Conservation (phyloP, 2,797 vertebrate species). For the Cossypha polioptera region DNA sequence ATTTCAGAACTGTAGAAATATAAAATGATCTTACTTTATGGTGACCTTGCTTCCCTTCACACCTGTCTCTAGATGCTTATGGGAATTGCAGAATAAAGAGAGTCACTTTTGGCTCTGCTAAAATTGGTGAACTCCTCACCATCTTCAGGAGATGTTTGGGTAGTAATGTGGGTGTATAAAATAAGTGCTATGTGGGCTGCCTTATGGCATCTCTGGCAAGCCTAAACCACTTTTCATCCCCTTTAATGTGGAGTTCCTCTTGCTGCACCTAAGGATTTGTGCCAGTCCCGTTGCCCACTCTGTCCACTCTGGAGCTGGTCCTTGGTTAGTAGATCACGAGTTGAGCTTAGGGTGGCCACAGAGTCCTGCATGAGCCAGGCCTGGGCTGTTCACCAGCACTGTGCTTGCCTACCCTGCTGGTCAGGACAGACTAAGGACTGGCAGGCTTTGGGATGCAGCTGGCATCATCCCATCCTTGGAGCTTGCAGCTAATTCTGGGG, state of each 20-base stretch:
- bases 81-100: not conserved
- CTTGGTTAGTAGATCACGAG: not conserved
- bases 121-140: not conserved
- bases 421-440: not conserved
- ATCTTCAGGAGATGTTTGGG: not conserved
- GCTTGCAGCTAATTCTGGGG: not conserved
- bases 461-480: not conserved
- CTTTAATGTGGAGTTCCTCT: not conserved
- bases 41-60: not conserved
- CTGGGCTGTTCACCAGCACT: fast-evolving
- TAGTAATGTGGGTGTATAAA: not conserved
- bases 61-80: not conserved
- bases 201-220: not conserved
- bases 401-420: not conserved
- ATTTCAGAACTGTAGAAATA: not conserved
- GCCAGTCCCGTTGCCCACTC: not conserved
- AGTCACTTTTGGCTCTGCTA: not conserved
- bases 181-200: not conserved
- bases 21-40: not conserved
- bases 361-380: not conserved
- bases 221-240: not conserved
- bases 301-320: not conserved
- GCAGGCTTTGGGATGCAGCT: not conserved
- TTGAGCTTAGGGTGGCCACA: not conserved
- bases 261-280: not conserved